Evolutionary conservation across 2,888 invertebrate genomes (phyloP), one percentile per base, ranked within the genome.

Genomic region (Yponomeuta malinellus): DNA sequence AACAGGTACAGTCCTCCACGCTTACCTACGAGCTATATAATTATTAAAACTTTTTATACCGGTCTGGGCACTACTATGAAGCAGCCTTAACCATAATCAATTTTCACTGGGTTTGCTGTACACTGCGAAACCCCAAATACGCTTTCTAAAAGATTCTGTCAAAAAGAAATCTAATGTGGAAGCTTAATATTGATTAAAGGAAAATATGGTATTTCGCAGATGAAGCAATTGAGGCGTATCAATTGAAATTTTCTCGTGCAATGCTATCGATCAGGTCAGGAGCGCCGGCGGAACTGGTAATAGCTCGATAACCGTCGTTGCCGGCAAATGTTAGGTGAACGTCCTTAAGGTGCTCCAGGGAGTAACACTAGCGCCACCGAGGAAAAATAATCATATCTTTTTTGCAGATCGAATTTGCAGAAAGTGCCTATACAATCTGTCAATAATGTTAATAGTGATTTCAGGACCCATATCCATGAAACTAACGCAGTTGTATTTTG

Each of bases 201-300:
- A 59, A 59, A 59, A 59, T 59, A 59, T 3, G 52, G 4, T 59
- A 15, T 59, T 59, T 59, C 15, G 15, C 52, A 59, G 52, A 12
- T 59, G 52, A 15, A 59, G 52, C 15, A 48, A 29, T 15, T n/a
- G 70, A 71, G 71, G 72, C 70, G 72, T 75, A 73, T 73, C 74
- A 74, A 74, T 74, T 74, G 75, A 74, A 75, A 75, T 75, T 74
- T 75, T 74, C 74, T 74, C 73, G 70, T 73, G 72, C 73, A 73
- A 72, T 73, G 71, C 73, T 75, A 76, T 77, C 75, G 77, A 77
- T 75, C 75, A 73, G 73, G 69, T 71, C 71, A 69, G 73, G 72
- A 66, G 73, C 52, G 72, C 72, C 29, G 63, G 33, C 23, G 68
- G 68, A n/a, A 52, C 31, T 10, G 48, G 68, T 68, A 68, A 68